Evolutionary conservation across 2,797 vertebrate species (phyloP).

Genomic region (Macropus fuliginosus): DNA sequence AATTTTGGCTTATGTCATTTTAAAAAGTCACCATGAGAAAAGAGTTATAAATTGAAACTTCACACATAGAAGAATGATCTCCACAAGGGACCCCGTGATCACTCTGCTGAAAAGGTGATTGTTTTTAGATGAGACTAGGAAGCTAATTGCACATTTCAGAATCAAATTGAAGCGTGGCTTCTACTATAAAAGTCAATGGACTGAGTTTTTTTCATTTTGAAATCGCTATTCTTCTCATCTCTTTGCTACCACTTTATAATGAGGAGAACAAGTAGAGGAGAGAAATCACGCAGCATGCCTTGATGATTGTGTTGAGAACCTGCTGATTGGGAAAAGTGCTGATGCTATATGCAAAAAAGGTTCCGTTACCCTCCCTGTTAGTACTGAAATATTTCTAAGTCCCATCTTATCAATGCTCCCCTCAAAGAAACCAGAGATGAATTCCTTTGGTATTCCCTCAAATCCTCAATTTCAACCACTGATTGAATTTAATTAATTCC

Average conservation of each 20-base stretch:
- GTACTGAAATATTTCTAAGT: conserved; percentile 21
- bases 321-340: conserved; percentile 29
- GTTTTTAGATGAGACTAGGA: conserved; percentile 51
- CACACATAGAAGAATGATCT: conserved; percentile 16
- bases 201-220: conserved; percentile 60
- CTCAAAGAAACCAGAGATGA: background rate
- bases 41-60: conserved; percentile 58
- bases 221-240: conserved; percentile 27
- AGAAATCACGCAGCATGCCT: conserved; percentile 6
- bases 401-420: conserved; percentile 2
- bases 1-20: conserved; percentile 24
- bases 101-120: conserved; percentile 48
- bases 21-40: conserved; percentile 34
- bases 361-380: background rate
- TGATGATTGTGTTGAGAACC: conserved; percentile 35
- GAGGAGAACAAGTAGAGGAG: conserved; percentile 24
- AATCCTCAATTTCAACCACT: background rate
- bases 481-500: background rate
- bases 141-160: conserved; percentile 71
- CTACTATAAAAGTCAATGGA: conserved; percentile 59
- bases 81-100: conserved; percentile 8
- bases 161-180: conserved; percentile 49
- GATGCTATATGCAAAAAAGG: background rate
- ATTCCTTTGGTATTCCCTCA: background rate
- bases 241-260: conserved; percentile 20